Base-by-base conservation (phyloP, 2,888 invertebrate genomes). In the Teleiodes luculella region DNA sequence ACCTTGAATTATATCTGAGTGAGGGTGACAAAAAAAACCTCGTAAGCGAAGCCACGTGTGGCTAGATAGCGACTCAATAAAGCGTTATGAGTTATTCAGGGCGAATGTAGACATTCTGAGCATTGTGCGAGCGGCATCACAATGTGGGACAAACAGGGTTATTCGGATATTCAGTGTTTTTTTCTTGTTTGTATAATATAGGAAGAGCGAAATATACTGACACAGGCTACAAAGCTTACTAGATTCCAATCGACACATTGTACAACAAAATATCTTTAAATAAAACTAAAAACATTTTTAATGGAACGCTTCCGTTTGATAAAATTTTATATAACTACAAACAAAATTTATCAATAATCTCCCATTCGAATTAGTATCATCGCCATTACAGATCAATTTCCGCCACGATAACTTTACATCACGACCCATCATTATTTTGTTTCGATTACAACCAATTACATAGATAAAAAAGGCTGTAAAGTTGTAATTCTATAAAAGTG, bases 31-130 rank as follows among this genome's bases (percentile, higher is more conserved):
- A 24, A 4, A 24, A 24, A 6, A 24, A 24, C 24, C 16, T 1
- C 18, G 1, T 39, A 39, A 10, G 18, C 36, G n/a, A 18, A 39
- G 8, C 5, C 18, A 8, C 20, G 18, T 6, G 18, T 8, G 11
- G 11, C 7, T 11, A 41, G 16, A 4, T 35, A 35, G 31, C n/a
- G 35, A 13, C 31, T 48, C 48, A 70, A 70, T 70, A 70, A 66
- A 67, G 61, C 64, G 58, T 57, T 59, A 65, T 64, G 64, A 70
- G 67, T 48, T 67, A 65, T 67, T 65, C 71, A 65, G 49, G 55
- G 57, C 28, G 33, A 59, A 70, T 69, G 33, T 33, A 35, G 65
- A 54, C 69, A 70, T 69, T 69, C 69, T 62, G 54, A 50, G 48
- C 56, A 60, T 65, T 62, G 57, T 61, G 54, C 52, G 56, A 47